Conservation (phyloP, 2,797 vertebrate genomes). For the Tamandua tetradactyla region DNA sequence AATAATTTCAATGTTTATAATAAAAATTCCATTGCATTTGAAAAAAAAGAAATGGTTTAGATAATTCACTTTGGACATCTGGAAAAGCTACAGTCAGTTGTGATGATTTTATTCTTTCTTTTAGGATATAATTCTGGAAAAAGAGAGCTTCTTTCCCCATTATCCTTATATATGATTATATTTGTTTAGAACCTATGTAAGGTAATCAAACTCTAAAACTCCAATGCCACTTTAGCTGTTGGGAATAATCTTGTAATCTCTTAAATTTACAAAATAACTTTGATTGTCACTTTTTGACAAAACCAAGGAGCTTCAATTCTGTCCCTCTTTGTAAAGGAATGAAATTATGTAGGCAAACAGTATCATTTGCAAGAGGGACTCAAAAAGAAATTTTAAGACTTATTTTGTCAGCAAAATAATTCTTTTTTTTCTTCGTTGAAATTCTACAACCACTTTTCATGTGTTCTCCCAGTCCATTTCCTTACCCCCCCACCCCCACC, state of each 20-base stretch:
- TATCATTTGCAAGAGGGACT: not conserved
- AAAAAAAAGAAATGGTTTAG: no score
- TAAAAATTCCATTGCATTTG: slow-evolving; percentile 1
- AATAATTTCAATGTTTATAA: not conserved
- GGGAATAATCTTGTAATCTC: not conserved
- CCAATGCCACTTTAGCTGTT: not conserved
- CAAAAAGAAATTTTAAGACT: not conserved
- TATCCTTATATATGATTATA: not conserved
- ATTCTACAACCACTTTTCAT: not conserved
- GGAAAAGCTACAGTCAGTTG: not conserved
- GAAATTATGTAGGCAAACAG: not conserved
- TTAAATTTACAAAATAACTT: slow-evolving; percentile 50
- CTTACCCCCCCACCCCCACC: no score
- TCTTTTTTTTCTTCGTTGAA: not conserved
- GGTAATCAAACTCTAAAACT: not conserved
- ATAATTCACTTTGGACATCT: not conserved
- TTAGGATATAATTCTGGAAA: not conserved
- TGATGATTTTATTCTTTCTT: not conserved
- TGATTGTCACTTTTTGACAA: slow-evolving; percentile 34
- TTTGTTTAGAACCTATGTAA: not conserved
- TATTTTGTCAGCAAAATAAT: not conserved
- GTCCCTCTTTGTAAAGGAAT: not conserved
- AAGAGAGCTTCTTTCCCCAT: not conserved
- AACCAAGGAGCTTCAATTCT: not conserved
- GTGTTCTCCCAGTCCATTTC: not conserved